Evolutionary conservation across 2,797 vertebrate species (phyloP).

Genomic region (Sylvilagus floridanus): DNA sequence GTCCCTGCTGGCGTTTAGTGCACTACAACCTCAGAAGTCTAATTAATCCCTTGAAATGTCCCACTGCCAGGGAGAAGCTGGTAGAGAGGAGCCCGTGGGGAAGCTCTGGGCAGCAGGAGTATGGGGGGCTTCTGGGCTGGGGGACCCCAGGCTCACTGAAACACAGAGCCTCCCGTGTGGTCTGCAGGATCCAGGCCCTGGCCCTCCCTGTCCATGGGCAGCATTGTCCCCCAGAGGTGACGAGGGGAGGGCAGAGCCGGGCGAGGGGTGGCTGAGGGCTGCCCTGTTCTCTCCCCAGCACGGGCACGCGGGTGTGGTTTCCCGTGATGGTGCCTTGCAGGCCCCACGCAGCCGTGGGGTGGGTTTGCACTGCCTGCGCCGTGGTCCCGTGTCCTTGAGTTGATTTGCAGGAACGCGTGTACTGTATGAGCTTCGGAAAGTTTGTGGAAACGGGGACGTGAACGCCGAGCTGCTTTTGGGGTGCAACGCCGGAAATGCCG

Average conservation of each 20-base stretch:
- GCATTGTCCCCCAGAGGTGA: rapidly evolving
- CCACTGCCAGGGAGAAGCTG: not conserved
- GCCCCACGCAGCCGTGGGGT: rapidly evolving
- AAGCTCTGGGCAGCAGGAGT: not conserved
- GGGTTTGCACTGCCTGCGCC: rapidly evolving
- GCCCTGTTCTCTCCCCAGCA: not conserved
- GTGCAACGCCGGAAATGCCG: no score
- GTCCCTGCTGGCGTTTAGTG: no score
- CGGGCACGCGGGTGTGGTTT: rapidly evolving
- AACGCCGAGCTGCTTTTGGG: no score
- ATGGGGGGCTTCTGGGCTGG: rapidly evolving
- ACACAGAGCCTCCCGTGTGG: not conserved
- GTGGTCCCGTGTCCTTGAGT: no score
- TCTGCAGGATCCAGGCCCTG: not conserved
- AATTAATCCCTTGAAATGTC: not conserved
- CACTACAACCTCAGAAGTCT: not conserved
- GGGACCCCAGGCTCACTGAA: not conserved
- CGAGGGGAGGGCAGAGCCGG: rapidly evolving
- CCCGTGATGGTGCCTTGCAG: not conserved
- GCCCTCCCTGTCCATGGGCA: rapidly evolving
- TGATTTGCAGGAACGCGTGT: no score
- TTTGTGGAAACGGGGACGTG: no score
- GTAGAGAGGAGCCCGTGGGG: not conserved
- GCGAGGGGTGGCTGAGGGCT: rapidly evolving
- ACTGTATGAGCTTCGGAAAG: no score